Percentiles rank a stretch among this genome's conserved stretches.
Conservation (phyloP, 2,888 invertebrate species). For the Sialis lutaria region DNA sequence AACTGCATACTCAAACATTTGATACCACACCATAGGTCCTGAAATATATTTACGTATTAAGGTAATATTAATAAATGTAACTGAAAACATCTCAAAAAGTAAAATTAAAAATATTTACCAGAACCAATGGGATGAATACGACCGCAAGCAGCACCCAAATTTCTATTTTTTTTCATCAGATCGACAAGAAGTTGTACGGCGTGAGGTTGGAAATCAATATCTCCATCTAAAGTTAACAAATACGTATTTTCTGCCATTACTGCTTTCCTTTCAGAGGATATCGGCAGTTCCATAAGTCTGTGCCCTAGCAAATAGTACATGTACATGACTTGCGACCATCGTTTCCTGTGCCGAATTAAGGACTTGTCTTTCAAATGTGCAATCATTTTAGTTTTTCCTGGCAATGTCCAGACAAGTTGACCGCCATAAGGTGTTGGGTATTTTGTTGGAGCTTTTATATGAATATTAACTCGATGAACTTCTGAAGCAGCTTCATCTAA, state of each 20-base stretch:
- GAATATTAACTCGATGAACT: conserved; percentile 85
- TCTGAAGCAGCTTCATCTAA: conserved; percentile 91
- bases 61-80: too few relatives aligned
- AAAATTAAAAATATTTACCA: conserved; percentile 23
- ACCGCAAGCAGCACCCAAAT: conserved; percentile 94
- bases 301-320: conserved; percentile 98
- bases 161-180: conserved; percentile 95
- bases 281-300: conserved; percentile 83
- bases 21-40: conserved; percentile 99
- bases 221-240: conserved; percentile 87
- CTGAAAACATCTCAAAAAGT: too few relatives aligned
- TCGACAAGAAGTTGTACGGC: conserved; percentile 89
- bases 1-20: conserved; percentile 97
- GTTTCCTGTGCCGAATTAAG: conserved; percentile 92
- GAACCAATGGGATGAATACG: conserved; percentile 95
- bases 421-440: conserved; percentile 96
- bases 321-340: conserved; percentile 99
- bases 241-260: conserved; percentile 93
- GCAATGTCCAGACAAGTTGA: conserved; percentile 81
- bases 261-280: conserved; percentile 84
- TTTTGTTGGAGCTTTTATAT: conserved; percentile 82
- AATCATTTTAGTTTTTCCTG: conserved; percentile 94
- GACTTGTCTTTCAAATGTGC: conserved; percentile 95
- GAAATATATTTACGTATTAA: conserved; percentile 11
- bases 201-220: conserved; percentile 93